A percentile compares a stretch with the other conserved stretches of the same genome.
These are phyloP conservation scores for Oscheius sp. DNA, from an alignment of 2,888 invertebrate species.

Conservation along the genomic window DNA sequence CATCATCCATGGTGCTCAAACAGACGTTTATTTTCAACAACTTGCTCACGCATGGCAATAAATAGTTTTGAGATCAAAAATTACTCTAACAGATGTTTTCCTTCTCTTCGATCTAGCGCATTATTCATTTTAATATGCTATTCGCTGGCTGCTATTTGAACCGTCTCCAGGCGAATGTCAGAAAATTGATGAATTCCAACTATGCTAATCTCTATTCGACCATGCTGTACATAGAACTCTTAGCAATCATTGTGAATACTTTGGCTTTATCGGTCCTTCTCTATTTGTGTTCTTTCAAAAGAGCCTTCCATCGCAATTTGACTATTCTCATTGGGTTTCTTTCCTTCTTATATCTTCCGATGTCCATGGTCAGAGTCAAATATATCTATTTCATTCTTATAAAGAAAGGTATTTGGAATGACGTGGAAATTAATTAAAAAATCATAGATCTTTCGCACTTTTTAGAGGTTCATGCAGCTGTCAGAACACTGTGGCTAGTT, in stretches of 20 bases:
- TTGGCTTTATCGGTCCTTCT: background rate
- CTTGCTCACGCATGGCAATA: background rate
- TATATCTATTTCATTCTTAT: background rate
- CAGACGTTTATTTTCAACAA: background rate
- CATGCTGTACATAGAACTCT: background rate
- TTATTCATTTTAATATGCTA: background rate
- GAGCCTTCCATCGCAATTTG: background rate
- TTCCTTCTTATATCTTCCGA: background rate
- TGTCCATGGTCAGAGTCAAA: background rate
- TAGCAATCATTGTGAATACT: background rate
- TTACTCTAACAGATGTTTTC: too few relatives aligned
- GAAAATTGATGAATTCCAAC: background rate
- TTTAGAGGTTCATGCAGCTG: background rate
- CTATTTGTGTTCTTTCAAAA: background rate
- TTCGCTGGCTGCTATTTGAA: background rate
- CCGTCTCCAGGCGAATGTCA: background rate
- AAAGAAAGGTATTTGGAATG: slow-evolving; percentile 4
- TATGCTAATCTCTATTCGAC: background rate
- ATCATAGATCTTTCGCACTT: background rate
- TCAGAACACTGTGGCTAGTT: background rate
- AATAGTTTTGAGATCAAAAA: too few relatives aligned
- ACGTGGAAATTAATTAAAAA: too few relatives aligned
- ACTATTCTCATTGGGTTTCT: background rate
- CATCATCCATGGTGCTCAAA: background rate
- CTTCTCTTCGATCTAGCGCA: background rate